Percentiles rank a stretch among this genome's conserved stretches.
Evolutionary conservation across 2,797 vertebrate genomes (phyloP).

Genomic region (Novumbra hubbsi): DNA sequence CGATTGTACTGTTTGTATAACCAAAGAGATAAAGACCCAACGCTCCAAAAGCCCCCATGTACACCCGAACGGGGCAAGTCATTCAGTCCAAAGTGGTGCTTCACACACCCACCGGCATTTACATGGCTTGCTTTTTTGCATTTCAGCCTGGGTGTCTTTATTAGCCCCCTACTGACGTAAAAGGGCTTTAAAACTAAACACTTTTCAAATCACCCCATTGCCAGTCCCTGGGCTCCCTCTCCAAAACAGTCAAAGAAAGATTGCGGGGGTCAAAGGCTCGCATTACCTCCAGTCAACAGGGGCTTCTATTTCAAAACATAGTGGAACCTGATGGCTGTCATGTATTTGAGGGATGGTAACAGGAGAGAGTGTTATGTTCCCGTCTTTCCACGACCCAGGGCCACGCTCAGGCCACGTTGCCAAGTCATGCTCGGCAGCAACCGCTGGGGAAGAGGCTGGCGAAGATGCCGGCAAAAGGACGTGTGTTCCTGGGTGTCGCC

Average conservation of each 20-base stretch:
- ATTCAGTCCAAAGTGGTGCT: background rate
- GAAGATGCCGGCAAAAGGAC: background rate
- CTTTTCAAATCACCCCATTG: background rate
- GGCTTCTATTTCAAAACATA: conserved; percentile 42
- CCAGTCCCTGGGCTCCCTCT: conserved; percentile 2
- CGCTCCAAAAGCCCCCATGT: background rate
- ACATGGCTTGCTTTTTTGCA: background rate
- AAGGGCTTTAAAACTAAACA: background rate
- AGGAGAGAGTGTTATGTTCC: conserved; percentile 20
- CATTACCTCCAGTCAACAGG: conserved; percentile 34
- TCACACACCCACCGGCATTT: background rate
- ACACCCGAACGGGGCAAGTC: background rate
- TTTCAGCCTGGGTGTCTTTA: background rate
- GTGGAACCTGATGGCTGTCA: conserved; percentile 32
- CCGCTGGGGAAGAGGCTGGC: background rate
- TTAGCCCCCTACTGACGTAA: background rate
- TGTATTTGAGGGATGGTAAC: conserved; percentile 37
- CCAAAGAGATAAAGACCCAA: background rate
- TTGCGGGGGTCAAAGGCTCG: conserved; percentile 39
- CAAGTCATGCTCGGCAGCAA: background rate
- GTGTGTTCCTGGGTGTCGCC: conserved; percentile 38
- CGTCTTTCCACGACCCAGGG: conserved; percentile 2
- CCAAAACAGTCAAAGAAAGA: conserved; percentile 39
- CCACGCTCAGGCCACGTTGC: background rate
- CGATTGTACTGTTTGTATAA: background rate